Base-by-base conservation (phyloP, 92 coral and sea anemone species). In the Palythoa heliodiscus region DNA sequence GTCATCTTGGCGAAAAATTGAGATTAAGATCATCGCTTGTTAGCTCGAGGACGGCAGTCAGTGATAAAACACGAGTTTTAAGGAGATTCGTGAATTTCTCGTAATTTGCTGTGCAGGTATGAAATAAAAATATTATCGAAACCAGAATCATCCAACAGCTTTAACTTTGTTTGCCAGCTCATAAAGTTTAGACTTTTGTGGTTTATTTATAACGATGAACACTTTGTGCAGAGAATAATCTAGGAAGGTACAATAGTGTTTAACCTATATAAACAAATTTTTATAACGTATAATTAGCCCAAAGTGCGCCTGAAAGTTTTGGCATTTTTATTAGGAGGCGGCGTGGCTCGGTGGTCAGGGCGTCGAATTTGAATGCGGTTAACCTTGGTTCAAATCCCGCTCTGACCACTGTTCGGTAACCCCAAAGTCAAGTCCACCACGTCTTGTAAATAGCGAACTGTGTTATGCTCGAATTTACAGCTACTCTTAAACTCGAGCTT, bases 1-100 rank as follows among this genome's bases (percentile, higher is more conserved):
- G 83, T 84, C 87, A 43, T 72, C 22, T 71, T 61, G 70, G 87
- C 73, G 67, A 68, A 63, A 70, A 54, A 71, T 17, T 52, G 1
- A 35, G 75, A 40, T 78, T 78, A 78, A 40, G 83, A 57, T 57
- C 11, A 77, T 43, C 23, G 37, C 58, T 17, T 0, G 20, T 53
- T 17, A 14, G 23, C 13, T 12, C 40, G 83, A 84, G 52, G 81
- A 70, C 87, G 23, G 70, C 82, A 52, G 14, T 29, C 35, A 29
- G 35, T 29, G 35, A 29, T 29, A 29, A 29, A 29, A 29, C 35
- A 29, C 1, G 35, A 29, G 35, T 29, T 29, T 29, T 29, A 29
- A 29, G 35, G 35, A 29, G 35, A 29, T 29, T 29, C 0, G 35
- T 29, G 35, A 29, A 29, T 29, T 29, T 29, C 35, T 29, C 35